Evolutionary conservation across 2,888 invertebrate species (phyloP), one percentile per base, ranked within the genome.

Genomic region (Rhodophaea formosa): DNA sequence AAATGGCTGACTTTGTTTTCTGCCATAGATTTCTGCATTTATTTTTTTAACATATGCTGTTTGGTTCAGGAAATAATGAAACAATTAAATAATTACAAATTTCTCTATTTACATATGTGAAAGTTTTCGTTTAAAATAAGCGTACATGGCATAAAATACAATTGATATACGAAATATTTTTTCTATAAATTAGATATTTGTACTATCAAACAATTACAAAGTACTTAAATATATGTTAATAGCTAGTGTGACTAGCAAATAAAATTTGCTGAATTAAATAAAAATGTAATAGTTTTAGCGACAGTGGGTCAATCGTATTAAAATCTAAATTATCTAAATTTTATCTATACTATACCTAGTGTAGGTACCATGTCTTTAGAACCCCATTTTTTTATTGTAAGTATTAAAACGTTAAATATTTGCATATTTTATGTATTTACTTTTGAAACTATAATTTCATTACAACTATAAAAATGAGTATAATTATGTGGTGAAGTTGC

Each of bases 121-220:
- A 87, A 86, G 88, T 88, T 84, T 88, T 84, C 83, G 85, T 87
- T 89, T 89, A 88, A 88, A 91, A 91, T 91, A 91, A 91, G 90
- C 91, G 90, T 91, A 90, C 88, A 90, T 88, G 88, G 88, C 91
- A 86, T 91, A 90, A 86, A 88, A 89, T 88, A 88, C 81, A 84
- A 86, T 88, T 86, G 88, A 85, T 85, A 87, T 86, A 88, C 82
- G 85, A 88, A 84, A 86, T 82, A 85, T 85, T 88, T 86, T 75
- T 84, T 78, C 87, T 90, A 90, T 89, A 90, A 90, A 90, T 90
- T 88, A 90, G 80, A 86, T 86, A 86, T 89, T 91, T 90, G 91
- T 91, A 90, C 91, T 91, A 90, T 91, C 88, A 82, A 89, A 88
- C 86, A 83, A 84, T 86, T 80, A 87, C 82, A 86, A 87, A 88